A percentile compares a stretch with the other conserved stretches of the same genome.
Evolutionary conservation across 1,140 invertebrate genomes (phyloP).

Genomic region (Pinna nobilis): DNA sequence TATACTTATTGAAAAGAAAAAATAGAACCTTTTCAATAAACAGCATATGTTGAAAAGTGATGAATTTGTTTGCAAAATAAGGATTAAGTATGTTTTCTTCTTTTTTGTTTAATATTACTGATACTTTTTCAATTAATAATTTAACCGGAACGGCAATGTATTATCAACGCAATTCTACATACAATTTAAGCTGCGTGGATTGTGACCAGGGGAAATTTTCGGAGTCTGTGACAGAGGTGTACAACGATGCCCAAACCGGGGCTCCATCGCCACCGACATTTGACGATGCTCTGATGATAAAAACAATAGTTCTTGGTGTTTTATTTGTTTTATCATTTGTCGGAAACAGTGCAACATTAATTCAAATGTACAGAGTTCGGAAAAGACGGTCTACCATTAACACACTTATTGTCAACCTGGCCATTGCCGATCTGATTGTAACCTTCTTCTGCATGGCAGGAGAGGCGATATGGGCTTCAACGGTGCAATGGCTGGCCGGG

Average conservation of each 20-base stretch:
- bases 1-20: no score
- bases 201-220: no score
- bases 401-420: slow-evolving; percentile 83
- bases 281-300: slow-evolving; percentile 23
- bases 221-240: no score
- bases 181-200: no score
- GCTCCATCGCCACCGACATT: slow-evolving; percentile 19
- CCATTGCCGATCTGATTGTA: slow-evolving; percentile 83
- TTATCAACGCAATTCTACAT: no score
- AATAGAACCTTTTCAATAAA: no score
- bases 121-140: no score
- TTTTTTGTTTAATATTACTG: no score
- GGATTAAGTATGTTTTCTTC: no score
- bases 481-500: slow-evolving; percentile 87
- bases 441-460: slow-evolving; percentile 87
- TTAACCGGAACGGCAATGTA: no score
- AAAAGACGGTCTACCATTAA: slow-evolving; percentile 82
- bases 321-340: slow-evolving; percentile 80
- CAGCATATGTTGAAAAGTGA: no score
- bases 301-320: slow-evolving; percentile 25
- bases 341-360: slow-evolving; percentile 84
- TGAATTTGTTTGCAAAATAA: no score
- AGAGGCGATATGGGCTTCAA: slow-evolving; percentile 85
- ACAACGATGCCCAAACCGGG: neutral
- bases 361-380: slow-evolving; percentile 81